A percentile compares a stretch with the other conserved stretches of the same genome.
Evolutionary conservation across 1,140 invertebrate genomes (phyloP).

Genomic region (Ctenoplectra terminalis): DNA sequence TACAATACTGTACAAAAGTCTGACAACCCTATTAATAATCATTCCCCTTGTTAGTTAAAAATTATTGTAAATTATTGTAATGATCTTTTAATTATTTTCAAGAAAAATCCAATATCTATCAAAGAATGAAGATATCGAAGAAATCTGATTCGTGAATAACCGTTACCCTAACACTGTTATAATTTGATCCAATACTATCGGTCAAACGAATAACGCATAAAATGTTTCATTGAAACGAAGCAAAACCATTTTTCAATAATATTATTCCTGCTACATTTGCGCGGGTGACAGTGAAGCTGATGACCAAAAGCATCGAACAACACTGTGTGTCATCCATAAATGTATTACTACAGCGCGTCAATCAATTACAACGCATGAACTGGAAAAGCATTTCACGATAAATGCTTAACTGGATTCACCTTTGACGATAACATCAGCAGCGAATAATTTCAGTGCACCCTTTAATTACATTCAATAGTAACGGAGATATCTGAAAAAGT

Average conservation of each 20-base stretch:
- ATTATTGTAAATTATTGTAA: too few relatives aligned
- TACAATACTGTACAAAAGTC: too few relatives aligned
- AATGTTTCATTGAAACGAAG: neutral
- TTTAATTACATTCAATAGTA: neutral
- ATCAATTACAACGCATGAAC: slow-evolving; percentile 10
- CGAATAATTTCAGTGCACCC: neutral
- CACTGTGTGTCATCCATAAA: neutral
- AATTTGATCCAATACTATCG: too few relatives aligned
- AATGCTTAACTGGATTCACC: slow-evolving; percentile 7
- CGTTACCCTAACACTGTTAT: too few relatives aligned
- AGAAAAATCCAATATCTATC: too few relatives aligned
- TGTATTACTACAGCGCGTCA: neutral
- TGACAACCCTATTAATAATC: too few relatives aligned
- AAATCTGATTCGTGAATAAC: too few relatives aligned
- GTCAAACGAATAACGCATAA: neutral
- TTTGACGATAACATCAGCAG: neutral
- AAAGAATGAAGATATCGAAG: too few relatives aligned
- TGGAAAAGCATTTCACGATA: neutral
- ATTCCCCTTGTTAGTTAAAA: too few relatives aligned
- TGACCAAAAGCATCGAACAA: slow-evolving; percentile 4
- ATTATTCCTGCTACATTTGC: neutral
- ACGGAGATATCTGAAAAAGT: too few relatives aligned
- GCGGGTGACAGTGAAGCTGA: neutral
- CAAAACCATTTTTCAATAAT: neutral
- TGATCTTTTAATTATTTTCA: too few relatives aligned